phyloP scores from a whole-genome alignment of 2,888 invertebrate species.

The Fabriciana adippe region DNA sequence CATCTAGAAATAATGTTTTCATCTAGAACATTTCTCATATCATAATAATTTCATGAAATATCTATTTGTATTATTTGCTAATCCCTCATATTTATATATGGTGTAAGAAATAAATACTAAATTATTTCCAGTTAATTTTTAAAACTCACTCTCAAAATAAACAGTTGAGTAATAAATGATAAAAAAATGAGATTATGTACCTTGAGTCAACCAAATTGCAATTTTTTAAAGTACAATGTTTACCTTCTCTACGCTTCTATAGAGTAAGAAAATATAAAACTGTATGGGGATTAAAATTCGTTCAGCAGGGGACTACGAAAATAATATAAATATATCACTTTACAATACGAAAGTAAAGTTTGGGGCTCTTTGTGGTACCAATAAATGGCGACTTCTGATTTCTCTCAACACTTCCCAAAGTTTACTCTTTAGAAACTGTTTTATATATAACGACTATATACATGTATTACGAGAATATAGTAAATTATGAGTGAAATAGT shows the following conservation, averaged over 20 bases:
- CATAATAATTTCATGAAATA: no score
- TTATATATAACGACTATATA: no score
- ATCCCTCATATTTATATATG: no score
- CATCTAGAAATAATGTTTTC: no score
- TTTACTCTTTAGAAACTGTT: slow-evolving; percentile 22
- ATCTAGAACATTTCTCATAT: no score
- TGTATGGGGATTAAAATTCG: slow-evolving; percentile 60
- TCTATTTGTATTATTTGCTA: no score
- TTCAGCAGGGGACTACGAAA: slow-evolving; percentile 67
- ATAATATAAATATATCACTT: slow-evolving; percentile 80
- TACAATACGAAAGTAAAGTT: slow-evolving; percentile 70
- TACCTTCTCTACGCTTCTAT: slow-evolving; percentile 38
- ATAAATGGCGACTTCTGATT: slow-evolving; percentile 62
- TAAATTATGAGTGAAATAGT: no score
- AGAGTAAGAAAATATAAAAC: slow-evolving; percentile 38
- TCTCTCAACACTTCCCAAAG: slow-evolving; percentile 56
- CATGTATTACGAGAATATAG: no score
- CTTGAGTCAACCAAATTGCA: slow-evolving; percentile 52
- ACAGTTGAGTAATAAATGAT: slow-evolving; percentile 40
- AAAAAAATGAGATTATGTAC: slow-evolving; percentile 58
- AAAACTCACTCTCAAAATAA: no score
- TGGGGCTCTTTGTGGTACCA: slow-evolving; percentile 74
- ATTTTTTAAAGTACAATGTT: slow-evolving; percentile 69
- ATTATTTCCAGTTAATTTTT: no score
- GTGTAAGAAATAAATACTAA: no score